phyloP scores from a whole-genome alignment of 2,888 invertebrate genomes.

The Brachylomia viminalis region DNA sequence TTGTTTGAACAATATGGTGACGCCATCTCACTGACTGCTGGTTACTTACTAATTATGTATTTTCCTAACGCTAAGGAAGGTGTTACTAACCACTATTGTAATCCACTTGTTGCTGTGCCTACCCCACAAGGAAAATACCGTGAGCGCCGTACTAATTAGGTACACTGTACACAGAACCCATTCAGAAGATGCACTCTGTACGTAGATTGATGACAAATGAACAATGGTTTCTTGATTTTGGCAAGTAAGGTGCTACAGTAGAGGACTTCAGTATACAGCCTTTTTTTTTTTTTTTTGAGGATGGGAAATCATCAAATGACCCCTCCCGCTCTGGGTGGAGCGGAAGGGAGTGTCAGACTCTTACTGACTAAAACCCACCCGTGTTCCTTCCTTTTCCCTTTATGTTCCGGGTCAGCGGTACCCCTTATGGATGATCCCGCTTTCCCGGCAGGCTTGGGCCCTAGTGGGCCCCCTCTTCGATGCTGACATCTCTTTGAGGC shows the following conservation, averaged over 20 bases:
- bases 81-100: not conserved
- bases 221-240: not conserved
- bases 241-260: not conserved
- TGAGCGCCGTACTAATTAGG: constrained; percentile 33
- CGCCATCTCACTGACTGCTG: not conserved
- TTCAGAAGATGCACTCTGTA: constrained; percentile 5
- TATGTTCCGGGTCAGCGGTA: no score
- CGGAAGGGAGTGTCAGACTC: no score
- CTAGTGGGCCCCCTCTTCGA: no score
- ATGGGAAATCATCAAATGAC: no score
- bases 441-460: no score
- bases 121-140: not conserved
- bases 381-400: no score
- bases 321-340: no score
- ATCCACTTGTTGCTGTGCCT: constrained; percentile 16
- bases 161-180: not conserved
- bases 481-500: no score
- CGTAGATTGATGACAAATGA: no score
- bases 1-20: not conserved
- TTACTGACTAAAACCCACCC: no score
- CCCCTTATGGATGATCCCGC: no score
- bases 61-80: not conserved
- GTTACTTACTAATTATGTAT: not conserved
- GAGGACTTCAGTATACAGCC: not conserved
- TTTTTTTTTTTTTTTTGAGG: no score